Evolutionary conservation across 2,888 invertebrate species (phyloP).

Genomic region (Pandemis heparana): DNA sequence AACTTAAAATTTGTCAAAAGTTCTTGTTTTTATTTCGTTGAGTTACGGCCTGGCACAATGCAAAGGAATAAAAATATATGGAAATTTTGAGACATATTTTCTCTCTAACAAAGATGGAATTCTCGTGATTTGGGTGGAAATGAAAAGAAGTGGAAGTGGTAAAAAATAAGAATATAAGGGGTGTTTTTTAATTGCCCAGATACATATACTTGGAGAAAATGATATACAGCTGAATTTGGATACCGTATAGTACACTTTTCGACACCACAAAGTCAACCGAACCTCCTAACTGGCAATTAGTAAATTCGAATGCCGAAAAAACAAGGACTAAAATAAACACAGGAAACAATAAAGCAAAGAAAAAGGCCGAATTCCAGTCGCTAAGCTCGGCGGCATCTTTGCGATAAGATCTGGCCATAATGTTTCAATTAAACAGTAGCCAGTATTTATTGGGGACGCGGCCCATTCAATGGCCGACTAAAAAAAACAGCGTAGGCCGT

Average conservation of each 20-base stretch:
- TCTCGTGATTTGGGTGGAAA: too few relatives aligned
- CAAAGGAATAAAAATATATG: too few relatives aligned
- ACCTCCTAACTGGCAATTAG: slow-evolving; percentile 9
- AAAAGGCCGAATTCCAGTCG: slow-evolving; percentile 29
- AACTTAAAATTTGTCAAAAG: too few relatives aligned
- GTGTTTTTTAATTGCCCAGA: too few relatives aligned
- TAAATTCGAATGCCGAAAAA: slow-evolving; percentile 12
- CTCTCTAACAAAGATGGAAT: too few relatives aligned
- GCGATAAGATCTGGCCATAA: slow-evolving; percentile 82
- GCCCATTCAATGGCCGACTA: slow-evolving; percentile 44
- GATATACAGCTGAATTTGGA: too few relatives aligned
- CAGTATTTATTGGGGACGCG: slow-evolving; percentile 76
- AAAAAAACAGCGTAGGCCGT: slow-evolving; percentile 1
- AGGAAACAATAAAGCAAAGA: slow-evolving; percentile 42
- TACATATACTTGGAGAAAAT: too few relatives aligned
- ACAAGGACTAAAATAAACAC: slow-evolving; percentile 20
- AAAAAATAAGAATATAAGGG: too few relatives aligned
- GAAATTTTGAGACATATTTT: too few relatives aligned
- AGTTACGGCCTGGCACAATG: too few relatives aligned
- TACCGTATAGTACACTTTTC: background rate
- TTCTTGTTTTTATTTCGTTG: too few relatives aligned
- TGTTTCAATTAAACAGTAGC: slow-evolving; percentile 86
- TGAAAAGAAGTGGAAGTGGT: too few relatives aligned
- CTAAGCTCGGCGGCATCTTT: slow-evolving; percentile 66
- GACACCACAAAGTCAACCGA: background rate